Evolutionary conservation across 2,113 vertebrate genomes (phyloP).

Genomic region (Salvelinus alpinus): DNA sequence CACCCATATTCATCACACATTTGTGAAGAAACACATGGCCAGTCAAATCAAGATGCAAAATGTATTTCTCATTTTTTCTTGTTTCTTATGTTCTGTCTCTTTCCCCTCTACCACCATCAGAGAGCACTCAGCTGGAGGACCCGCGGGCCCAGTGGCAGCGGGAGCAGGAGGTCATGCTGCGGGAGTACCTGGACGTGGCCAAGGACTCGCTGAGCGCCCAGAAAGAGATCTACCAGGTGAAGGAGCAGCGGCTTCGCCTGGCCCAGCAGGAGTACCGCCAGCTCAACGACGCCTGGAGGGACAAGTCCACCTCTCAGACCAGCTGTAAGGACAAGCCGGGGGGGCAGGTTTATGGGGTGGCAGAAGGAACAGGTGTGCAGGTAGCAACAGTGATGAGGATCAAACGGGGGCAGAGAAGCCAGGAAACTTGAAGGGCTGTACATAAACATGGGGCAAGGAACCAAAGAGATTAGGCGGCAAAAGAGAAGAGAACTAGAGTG

Average conservation of each 20-base stretch:
- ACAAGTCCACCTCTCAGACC: constrained; percentile 91
- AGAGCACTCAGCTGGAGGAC: constrained; percentile 96
- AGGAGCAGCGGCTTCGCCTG: constrained; percentile 90
- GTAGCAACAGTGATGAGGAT: background rate
- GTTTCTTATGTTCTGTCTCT: too few species aligned
- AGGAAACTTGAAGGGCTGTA: too few species aligned
- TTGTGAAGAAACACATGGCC: too few species aligned
- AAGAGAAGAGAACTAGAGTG: background rate
- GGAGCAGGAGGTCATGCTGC: constrained; percentile 96
- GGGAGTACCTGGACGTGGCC: constrained; percentile 92
- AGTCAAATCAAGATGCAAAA: too few species aligned
- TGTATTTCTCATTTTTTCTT: too few species aligned
- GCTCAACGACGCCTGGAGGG: constrained; percentile 91
- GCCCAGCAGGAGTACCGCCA: constrained; percentile 94
- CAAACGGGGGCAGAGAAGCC: background rate
- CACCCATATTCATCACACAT: too few species aligned
- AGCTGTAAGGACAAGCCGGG: constrained; percentile 75
- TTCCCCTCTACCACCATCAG: constrained; percentile 35
- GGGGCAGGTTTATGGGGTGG: too few species aligned
- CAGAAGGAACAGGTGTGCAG: too few species aligned
- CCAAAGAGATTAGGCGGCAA: background rate
- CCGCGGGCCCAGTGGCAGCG: constrained; percentile 93
- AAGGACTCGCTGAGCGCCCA: constrained; percentile 90
- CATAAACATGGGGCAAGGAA: too few species aligned
- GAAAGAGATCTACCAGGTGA: constrained; percentile 96